phyloP scores from a whole-genome alignment of 2,113 vertebrate species.

The Colaptes auratus region DNA sequence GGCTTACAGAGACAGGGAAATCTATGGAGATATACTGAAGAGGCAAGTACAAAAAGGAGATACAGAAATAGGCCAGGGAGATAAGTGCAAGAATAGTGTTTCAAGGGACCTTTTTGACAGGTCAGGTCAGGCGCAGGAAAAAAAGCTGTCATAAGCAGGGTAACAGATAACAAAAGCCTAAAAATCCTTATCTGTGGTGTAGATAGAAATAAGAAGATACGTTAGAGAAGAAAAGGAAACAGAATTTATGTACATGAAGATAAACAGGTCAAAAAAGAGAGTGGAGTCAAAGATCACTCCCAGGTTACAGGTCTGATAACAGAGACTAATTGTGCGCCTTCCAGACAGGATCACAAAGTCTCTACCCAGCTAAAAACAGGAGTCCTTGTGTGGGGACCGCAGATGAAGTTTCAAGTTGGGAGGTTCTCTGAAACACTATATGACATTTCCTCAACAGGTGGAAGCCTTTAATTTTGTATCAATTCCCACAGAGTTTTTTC shows the following conservation, averaged over 20 bases:
- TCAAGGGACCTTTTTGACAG: slow-evolving; percentile 36
- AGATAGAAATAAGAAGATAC: neutral
- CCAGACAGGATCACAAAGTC: neutral
- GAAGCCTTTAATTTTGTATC: slow-evolving; percentile 11
- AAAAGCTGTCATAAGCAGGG: slow-evolving; percentile 29
- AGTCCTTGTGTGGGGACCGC: neutral
- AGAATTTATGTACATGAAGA: slow-evolving; percentile 15
- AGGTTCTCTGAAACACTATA: slow-evolving; percentile 30
- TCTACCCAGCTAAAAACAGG: neutral
- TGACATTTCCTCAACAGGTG: neutral
- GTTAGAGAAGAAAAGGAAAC: slow-evolving; percentile 22
- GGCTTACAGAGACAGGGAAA: slow-evolving; percentile 21
- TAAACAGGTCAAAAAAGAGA: slow-evolving; percentile 17
- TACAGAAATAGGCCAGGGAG: slow-evolving; percentile 14
- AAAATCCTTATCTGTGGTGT: neutral
- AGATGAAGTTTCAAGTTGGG: neutral
- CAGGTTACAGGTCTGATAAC: neutral
- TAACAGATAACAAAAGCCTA: slow-evolving; percentile 3
- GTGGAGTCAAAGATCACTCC: neutral
- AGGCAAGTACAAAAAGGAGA: slow-evolving; percentile 26
- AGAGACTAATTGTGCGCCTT: slow-evolving; percentile 8
- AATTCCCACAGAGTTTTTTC: neutral
- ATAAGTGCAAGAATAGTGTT: slow-evolving; percentile 13
- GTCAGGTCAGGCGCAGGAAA: neutral
- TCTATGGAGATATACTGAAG: neutral